Evolutionary conservation across 2,113 vertebrate species (phyloP), one percentile per base, ranked within the genome.

Genomic region (Peromyscus maniculatus): DNA sequence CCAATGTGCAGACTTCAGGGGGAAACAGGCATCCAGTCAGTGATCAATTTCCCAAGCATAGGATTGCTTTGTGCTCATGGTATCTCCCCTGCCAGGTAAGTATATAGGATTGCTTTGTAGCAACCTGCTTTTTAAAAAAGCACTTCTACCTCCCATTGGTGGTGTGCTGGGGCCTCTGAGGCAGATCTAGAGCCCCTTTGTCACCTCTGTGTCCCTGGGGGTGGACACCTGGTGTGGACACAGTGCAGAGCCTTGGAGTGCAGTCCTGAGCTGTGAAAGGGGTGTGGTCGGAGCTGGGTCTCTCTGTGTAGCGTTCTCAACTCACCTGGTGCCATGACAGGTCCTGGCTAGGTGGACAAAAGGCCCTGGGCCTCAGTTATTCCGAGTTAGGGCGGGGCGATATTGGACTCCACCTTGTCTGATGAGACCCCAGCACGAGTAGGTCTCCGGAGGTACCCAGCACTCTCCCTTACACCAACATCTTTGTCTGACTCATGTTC

Each of bases 401-500:
- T 49, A 36, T 55, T 13, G 39, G 7, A 26, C 3, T 39, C 22
- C 1, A 0, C 1, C 8, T 15, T 0, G 5, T 43, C 22, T 17
- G 17, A 31, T 3, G 33, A 87, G 52, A 64, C 3, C 19, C 49
- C 15, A 15, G 17, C 0, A 0, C 9, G n/a, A 22, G 0, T 15
- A 49, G 15, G 28, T 5, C 4, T 57, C 84, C 3, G 31, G 79
- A 71, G 26, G 19, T 10, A 52, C 36, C 39, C 55, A 11, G 3
- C 57, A 1, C 11, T 46, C 28, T 9, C 43, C 17, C 46, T 46
- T 28, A n/a, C 9, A 15, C 28, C 10, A 10, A 15, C 57, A 24
- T 0, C 55, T 16, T 21, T 21, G 28, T 39, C 33, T 31, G 9
- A 0, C 28, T 12, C 4, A 1, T 0, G 0, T 24, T 49, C 21